Percentiles rank a stretch among this genome's conserved stretches.
These are phyloP conservation scores for Trematomus bernacchii DNA, from an alignment of 2,797 vertebrate species.

Conservation along the genomic window DNA sequence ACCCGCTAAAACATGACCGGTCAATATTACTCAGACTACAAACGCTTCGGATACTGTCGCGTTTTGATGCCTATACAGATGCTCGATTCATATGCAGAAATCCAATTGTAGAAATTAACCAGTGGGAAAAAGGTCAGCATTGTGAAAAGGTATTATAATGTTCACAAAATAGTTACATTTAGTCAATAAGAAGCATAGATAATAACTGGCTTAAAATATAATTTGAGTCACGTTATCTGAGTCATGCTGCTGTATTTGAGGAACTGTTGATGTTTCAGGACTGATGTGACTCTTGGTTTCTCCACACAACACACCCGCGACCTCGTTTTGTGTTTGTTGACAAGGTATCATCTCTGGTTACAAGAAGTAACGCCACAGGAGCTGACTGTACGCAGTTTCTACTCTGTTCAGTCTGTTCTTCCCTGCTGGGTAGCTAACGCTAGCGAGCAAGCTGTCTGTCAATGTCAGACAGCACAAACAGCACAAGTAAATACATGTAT, in stretches of 20 bases:
- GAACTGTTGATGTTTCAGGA: constrained; percentile 5
- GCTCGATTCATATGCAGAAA: no score
- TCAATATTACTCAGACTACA: no score
- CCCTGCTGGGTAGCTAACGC: neutral
- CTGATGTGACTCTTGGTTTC: neutral
- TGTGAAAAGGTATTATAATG: neutral
- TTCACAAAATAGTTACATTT: neutral
- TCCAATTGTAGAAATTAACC: no score
- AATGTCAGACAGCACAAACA: constrained; percentile 7
- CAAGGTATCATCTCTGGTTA: constrained; percentile 15
- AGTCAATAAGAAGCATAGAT: neutral
- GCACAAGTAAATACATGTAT: neutral
- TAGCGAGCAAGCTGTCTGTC: constrained; percentile 3
- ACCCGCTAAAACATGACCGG: no score
- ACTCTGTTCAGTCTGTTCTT: neutral
- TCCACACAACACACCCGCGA: neutral
- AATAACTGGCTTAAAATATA: neutral
- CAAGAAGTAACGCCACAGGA: constrained; percentile 3
- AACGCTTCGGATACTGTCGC: no score
- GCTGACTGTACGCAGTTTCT: constrained; percentile 1
- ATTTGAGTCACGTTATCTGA: neutral
- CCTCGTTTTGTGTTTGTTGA: neutral
- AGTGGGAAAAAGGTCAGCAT: neutral
- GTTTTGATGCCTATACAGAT: no score
- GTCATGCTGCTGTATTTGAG: neutral